phyloP scores from a whole-genome alignment of 2,888 invertebrate genomes.

The Clunio marinus region DNA sequence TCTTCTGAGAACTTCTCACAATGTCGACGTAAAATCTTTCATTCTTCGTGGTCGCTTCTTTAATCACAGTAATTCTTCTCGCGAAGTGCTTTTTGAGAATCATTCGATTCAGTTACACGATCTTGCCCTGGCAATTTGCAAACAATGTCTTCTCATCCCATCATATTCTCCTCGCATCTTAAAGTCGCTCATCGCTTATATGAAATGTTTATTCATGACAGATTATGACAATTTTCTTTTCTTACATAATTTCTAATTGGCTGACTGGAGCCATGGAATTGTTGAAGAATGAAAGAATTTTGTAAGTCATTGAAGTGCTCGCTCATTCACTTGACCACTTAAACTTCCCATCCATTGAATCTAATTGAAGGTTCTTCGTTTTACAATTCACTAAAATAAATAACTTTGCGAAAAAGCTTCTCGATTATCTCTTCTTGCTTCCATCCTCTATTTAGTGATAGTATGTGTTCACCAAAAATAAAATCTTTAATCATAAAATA shows the following conservation, averaged over 20 bases:
- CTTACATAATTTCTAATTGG: constrained; percentile 15
- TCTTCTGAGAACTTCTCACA: constrained; percentile 35
- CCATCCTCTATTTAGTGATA: background rate
- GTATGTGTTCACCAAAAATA: no score
- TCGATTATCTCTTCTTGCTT: background rate
- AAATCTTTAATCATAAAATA: no score
- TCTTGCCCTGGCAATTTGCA: constrained; percentile 9
- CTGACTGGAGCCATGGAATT: no score
- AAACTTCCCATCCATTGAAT: no score
- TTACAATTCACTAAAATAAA: no score
- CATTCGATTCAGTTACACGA: background rate
- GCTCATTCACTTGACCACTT: no score
- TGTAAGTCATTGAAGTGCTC: no score
- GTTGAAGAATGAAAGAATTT: no score
- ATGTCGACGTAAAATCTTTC: background rate
- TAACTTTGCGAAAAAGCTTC: no score
- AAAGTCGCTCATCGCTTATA: background rate
- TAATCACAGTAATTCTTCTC: constrained; percentile 31
- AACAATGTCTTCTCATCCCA: background rate
- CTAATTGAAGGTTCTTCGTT: no score
- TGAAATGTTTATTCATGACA: constrained; percentile 1
- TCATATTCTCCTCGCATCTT: background rate
- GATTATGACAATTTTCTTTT: constrained; percentile 23
- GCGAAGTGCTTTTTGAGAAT: background rate
- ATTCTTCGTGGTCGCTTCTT: constrained; percentile 9